Evolutionary conservation across 2,888 invertebrate genomes (phyloP).

Genomic region (Megastigmus dorsalis): DNA sequence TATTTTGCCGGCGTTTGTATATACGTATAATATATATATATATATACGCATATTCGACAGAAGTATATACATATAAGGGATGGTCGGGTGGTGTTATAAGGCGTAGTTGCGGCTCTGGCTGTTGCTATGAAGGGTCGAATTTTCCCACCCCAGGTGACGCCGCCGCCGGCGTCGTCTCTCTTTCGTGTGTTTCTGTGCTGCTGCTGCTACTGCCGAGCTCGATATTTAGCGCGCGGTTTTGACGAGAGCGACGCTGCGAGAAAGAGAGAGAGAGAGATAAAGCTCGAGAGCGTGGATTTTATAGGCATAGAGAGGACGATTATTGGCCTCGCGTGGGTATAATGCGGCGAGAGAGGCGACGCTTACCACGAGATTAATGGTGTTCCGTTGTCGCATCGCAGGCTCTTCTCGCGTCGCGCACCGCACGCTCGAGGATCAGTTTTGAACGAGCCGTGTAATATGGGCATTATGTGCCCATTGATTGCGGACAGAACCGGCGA

Average conservation of each 20-base stretch:
- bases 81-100: not conserved
- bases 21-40: no score
- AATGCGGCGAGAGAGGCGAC: no score
- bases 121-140: conserved; percentile 40
- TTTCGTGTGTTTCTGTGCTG: not conserved
- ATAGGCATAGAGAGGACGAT: no score
- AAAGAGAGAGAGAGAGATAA: no score
- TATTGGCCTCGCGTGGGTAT: no score
- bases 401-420: no score
- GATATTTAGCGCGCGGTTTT: not conserved
- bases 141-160: conserved; percentile 18
- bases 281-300: not conserved
- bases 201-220: no score
- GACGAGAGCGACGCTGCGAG: not conserved
- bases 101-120: conserved; percentile 16
- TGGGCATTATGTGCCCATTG: not conserved
- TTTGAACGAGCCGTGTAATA: not conserved
- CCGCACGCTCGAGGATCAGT: not conserved
- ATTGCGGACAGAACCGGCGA: not conserved
- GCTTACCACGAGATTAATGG: conserved; percentile 27
- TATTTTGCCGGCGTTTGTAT: no score
- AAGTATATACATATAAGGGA: not conserved
- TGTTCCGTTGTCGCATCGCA: not conserved
- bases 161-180: not conserved
- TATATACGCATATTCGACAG: no score